phyloP scores from a whole-genome alignment of 2,797 vertebrate genomes.

The Tokudaia tokunoshimensis region DNA sequence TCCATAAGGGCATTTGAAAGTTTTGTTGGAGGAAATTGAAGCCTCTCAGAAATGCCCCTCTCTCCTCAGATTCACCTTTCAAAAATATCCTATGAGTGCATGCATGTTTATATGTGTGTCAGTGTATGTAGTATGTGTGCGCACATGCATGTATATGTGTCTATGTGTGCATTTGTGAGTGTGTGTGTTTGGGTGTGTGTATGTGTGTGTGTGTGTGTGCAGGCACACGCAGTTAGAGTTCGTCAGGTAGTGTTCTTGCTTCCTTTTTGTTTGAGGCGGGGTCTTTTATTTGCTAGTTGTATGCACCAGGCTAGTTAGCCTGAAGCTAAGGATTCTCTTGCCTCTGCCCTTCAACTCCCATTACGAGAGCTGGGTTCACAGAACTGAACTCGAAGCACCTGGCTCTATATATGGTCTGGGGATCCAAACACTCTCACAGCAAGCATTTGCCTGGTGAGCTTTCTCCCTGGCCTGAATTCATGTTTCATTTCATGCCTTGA shows the following conservation, averaged over 20 bases:
- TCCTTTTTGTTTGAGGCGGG: neutral
- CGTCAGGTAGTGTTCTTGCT: neutral
- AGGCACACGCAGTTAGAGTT: neutral
- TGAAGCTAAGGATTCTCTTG: neutral
- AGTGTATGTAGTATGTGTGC: neutral
- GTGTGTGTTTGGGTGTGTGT: neutral
- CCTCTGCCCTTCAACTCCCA: neutral
- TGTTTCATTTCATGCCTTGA: neutral
- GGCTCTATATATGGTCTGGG: neutral
- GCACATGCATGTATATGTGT: neutral
- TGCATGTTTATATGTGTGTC: neutral
- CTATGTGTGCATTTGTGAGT: neutral
- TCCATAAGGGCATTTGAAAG: neutral
- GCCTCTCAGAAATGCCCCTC: neutral
- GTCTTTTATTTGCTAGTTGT: neutral
- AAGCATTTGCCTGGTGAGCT: neutral
- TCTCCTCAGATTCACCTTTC: neutral
- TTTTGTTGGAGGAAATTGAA: neutral
- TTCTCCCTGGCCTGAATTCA: neutral
- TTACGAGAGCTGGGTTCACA: neutral
- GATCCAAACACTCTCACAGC: neutral
- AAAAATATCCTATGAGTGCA: neutral
- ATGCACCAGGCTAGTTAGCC: neutral
- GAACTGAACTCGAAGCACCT: neutral
- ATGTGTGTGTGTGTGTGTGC: neutral